Conservation (phyloP, 92 coral and sea anemone species). For the Scolanthus callimorphus region DNA sequence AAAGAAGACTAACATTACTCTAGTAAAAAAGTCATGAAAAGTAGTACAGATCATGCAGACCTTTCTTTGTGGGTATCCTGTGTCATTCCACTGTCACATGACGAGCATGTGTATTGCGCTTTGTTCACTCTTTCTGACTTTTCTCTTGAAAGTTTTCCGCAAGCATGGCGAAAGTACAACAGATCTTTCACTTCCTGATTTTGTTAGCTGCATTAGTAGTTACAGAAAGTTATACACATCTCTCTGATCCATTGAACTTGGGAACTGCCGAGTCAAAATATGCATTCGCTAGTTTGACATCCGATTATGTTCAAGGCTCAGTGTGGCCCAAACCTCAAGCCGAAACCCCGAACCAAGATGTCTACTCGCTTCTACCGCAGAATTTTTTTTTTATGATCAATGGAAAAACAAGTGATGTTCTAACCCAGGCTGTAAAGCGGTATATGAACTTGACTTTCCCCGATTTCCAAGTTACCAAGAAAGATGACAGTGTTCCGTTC, state of each 20-base stretch:
- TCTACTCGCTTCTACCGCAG: constrained; percentile 48
- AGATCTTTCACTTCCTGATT: too few species aligned
- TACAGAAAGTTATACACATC: too few species aligned
- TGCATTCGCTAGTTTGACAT: not conserved
- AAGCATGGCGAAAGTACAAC: too few species aligned
- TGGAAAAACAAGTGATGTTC: constrained; percentile 84
- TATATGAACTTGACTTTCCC: constrained; percentile 79
- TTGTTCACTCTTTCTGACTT: too few species aligned
- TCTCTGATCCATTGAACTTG: not conserved
- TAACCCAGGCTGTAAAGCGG: constrained; percentile 66
- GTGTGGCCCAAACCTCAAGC: constrained; percentile 95
- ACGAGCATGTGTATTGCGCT: too few species aligned
- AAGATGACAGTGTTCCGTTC: constrained; percentile 7
- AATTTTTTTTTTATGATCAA: constrained; percentile 49
- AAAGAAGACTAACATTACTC: too few species aligned
- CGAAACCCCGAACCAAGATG: constrained; percentile 42
- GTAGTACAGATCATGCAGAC: too few species aligned
- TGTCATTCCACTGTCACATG: too few species aligned
- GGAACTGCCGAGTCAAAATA: not conserved
- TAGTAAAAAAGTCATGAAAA: too few species aligned
- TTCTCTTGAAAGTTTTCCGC: too few species aligned
- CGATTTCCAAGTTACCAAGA: constrained; percentile 8
- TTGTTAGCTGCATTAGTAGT: too few species aligned
- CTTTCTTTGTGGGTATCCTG: too few species aligned
- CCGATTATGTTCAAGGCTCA: constrained; percentile 83